These are phyloP conservation scores for Spizaetus ornatus DNA, from an alignment of 2,113 vertebrate genomes.

Conservation along the genomic window DNA sequence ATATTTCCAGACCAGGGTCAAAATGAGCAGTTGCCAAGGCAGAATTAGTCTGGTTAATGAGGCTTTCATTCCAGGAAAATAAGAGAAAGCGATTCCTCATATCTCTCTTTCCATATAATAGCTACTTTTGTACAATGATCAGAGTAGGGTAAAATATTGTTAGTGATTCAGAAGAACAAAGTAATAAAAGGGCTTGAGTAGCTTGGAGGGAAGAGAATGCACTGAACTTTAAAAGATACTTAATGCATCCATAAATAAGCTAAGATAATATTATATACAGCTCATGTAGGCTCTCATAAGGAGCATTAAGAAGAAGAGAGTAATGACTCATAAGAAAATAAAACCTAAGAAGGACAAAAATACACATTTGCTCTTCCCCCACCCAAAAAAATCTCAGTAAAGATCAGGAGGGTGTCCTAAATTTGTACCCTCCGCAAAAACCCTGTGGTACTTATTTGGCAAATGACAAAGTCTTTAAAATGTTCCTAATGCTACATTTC, in stretches of 20 bases:
- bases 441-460: neutral
- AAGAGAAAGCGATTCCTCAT: neutral
- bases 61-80: constrained; percentile 31
- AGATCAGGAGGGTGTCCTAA: neutral
- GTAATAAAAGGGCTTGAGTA: constrained; percentile 42
- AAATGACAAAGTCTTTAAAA: neutral
- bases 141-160: constrained; percentile 17
- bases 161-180: constrained; percentile 32
- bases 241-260: constrained; percentile 55
- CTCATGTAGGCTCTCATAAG: neutral
- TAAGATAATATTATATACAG: constrained; percentile 3
- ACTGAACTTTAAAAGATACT: constrained; percentile 38
- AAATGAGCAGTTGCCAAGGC: neutral
- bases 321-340: constrained; percentile 11
- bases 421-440: neutral
- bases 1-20: neutral
- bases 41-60: constrained; percentile 39
- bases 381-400: neutral
- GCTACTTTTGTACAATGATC: constrained; percentile 17
- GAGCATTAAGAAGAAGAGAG: neutral
- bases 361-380: neutral
- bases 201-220: constrained; percentile 5
- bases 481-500: neutral
- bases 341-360: neutral
- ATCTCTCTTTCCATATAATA: neutral